Percentiles rank a stretch among this genome's conserved stretches.
phyloP scores from a whole-genome alignment of 2,888 invertebrate genomes.

The Mechanitis mazaeus region DNA sequence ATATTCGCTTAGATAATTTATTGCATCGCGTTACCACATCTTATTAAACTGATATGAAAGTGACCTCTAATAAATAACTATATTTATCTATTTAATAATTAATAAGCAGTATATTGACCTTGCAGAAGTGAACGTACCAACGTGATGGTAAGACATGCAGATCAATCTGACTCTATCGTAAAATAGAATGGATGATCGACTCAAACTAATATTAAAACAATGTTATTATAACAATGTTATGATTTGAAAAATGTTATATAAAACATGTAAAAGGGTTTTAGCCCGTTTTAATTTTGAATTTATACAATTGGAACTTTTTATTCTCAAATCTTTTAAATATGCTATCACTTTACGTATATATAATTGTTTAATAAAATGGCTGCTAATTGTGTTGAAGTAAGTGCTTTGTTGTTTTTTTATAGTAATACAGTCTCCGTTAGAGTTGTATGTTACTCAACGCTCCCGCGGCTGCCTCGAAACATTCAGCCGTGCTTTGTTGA shows the following conservation, averaged over 20 bases:
- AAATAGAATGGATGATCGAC: no score
- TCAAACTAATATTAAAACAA: no score
- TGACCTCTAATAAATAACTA: conserved; percentile 8
- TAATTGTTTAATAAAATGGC: not conserved
- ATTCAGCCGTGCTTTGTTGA: conserved; percentile 45
- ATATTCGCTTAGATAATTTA: conserved; percentile 10
- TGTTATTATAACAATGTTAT: no score
- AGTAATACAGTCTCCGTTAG: conserved; percentile 39
- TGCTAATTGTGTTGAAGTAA: conserved; percentile 11
- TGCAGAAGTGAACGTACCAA: conserved; percentile 50
- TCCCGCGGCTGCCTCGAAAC: conserved; percentile 44
- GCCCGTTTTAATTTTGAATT: no score
- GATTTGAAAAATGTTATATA: no score
- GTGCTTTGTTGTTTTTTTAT: conserved; percentile 32
- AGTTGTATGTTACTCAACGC: conserved; percentile 57
- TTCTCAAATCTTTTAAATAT: no score
- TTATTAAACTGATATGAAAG: conserved; percentile 18
- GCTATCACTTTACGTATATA: no score
- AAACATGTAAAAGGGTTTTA: no score
- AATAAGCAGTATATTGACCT: conserved; percentile 52
- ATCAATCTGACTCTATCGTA: not conserved
- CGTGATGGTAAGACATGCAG: conserved; percentile 10
- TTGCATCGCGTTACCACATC: conserved; percentile 20
- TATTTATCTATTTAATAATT: not conserved
- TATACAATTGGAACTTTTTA: no score